Evolutionary conservation across 2,113 vertebrate genomes (phyloP).

Genomic region (Anser cygnoides): DNA sequence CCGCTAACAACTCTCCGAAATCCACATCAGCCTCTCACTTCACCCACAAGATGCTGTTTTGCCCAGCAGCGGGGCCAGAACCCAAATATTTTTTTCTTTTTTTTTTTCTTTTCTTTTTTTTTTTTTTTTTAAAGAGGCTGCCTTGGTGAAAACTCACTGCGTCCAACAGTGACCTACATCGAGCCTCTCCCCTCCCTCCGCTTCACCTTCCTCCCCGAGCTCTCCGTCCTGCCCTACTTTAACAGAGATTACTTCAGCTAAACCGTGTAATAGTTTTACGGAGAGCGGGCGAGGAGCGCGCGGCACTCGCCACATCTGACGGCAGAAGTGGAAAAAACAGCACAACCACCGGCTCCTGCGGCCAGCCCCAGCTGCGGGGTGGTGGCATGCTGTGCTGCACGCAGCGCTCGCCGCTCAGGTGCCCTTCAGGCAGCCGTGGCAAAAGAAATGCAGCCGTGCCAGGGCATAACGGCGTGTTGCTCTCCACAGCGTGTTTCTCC

Average conservation of each 20-base stretch:
- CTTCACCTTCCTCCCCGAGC: constrained; percentile 39
- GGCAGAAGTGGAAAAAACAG: neutral
- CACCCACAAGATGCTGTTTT: neutral
- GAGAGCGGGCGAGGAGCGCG: neutral
- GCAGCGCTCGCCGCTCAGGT: neutral
- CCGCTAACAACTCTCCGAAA: no score
- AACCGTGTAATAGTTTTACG: constrained; percentile 12
- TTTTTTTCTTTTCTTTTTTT: neutral
- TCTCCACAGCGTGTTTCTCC: no score
- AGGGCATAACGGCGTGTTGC: neutral
- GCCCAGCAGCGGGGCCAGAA: neutral
- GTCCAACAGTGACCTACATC: constrained; percentile 36
- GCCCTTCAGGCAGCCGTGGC: accelerated
- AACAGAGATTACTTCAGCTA: constrained; percentile 50
- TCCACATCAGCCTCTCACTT: neutral
- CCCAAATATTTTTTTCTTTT: neutral
- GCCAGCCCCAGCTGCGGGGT: neutral
- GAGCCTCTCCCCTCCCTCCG: neutral
- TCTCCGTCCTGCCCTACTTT: constrained; percentile 57
- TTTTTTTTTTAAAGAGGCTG: neutral
- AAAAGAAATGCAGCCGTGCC: neutral
- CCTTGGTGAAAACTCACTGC: neutral
- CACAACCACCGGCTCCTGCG: neutral
- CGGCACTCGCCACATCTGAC: neutral
- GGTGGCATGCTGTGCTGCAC: accelerated